Base-by-base conservation (phyloP, 1,140 invertebrate genomes). In the Psix sp. region DNA sequence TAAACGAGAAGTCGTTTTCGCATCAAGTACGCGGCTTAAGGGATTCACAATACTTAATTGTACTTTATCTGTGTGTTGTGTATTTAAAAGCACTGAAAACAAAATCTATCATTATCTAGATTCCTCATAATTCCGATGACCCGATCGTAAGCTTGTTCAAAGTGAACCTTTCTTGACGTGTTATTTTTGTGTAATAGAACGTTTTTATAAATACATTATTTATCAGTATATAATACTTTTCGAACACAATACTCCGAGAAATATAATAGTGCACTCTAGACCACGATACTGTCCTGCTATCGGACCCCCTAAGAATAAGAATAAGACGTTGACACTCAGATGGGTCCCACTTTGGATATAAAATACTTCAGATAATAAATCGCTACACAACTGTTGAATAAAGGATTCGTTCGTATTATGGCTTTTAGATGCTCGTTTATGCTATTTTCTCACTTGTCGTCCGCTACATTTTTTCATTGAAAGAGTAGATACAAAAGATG, bases 301-400 rank as follows among this genome's bases (percentile, higher is more conserved):
- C 38, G 68, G 57, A 51, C 57, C 67, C 49, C 63, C 52, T 52
- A 77, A 80, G 80, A 84, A 81, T 82, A 79, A 84, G 81, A 84
- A 85, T 84, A 83, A 84, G 83, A 86, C 82, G 84, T 82, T 84
- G 82, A 86, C 84, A 82, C 82, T 78, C 70, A 75, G 65, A 75
- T 51, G 67, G 63, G 49, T 31, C 66, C 35, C 45, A 40, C 18
- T 43, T 29, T 38, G 29, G 20, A 36, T 20, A 43, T 38, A 21
- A 65, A 52, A 68, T 52, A 59, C 14, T 52, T 38, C 24, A 49
- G 9, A 56, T 60, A 60, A 74, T 74, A 74, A 67, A 74, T 74
- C 35, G 59, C 57, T 13, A 11, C 14, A 15, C 38, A 51, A 57
- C 54, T 42, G 14, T 24, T 14, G 46, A 52, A 70, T 70, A 75